Percentiles rank a stretch among this genome's conserved stretches.
These are phyloP conservation scores for Chlamydotis undulata DNA, from an alignment of 2,113 vertebrate species.

Conservation along the genomic window DNA sequence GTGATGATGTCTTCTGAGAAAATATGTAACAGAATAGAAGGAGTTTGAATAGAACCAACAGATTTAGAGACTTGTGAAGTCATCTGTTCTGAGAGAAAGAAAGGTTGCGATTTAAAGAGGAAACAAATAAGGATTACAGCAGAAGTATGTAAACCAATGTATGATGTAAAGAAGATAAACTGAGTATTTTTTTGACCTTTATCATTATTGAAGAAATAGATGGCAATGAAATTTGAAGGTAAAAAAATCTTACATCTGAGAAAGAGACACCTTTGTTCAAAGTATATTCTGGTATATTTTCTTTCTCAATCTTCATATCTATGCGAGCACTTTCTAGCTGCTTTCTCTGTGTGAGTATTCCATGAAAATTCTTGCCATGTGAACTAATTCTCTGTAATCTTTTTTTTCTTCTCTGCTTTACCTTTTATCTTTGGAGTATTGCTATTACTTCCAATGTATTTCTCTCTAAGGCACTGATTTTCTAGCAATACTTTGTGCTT, in stretches of 20 bases:
- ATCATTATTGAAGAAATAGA: not conserved
- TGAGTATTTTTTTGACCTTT: not conserved
- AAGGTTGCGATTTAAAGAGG: not conserved
- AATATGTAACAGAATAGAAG: not conserved
- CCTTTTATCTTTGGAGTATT: not conserved
- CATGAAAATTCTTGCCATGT: not conserved
- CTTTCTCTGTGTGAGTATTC: not conserved
- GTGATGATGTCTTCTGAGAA: not conserved
- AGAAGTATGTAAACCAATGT: not conserved
- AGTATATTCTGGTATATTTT: not conserved
- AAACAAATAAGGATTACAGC: not conserved
- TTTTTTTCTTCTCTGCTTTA: not conserved
- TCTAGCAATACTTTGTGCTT: not conserved
- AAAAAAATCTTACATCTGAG: not conserved
- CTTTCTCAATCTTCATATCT: not conserved
- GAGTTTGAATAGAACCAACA: not conserved
- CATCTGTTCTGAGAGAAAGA: not conserved
- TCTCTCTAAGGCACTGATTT: not conserved
- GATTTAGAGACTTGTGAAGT: not conserved
- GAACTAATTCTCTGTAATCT: not conserved
- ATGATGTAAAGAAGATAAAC: not conserved
- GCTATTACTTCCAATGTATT: not conserved
- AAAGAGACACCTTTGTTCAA: not conserved
- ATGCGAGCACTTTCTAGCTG: not conserved
- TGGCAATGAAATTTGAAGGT: not conserved